phyloP scores from a whole-genome alignment of 2,797 vertebrate genomes.

The Acrossocheilus fasciatus region DNA sequence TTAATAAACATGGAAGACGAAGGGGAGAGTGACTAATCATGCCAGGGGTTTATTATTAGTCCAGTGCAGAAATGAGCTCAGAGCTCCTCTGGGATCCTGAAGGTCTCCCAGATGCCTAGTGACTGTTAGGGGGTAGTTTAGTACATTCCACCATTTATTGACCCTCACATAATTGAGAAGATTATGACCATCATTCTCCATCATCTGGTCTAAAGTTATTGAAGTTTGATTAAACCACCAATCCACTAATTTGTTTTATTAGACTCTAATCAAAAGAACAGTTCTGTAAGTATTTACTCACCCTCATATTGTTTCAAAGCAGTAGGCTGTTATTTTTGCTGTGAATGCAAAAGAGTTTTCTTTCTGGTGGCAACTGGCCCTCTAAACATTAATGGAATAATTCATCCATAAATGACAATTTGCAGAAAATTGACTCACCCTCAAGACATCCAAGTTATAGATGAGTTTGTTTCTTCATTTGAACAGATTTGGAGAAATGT shows the following conservation, averaged over 20 bases:
- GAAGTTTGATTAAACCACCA: constrained; percentile 24
- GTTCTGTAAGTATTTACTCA: neutral
- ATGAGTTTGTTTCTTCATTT: neutral
- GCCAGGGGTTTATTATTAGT: constrained; percentile 47
- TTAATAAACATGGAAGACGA: constrained; percentile 37
- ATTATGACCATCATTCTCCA: neutral
- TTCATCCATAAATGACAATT: neutral
- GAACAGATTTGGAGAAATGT: neutral
- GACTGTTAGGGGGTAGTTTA: neutral
- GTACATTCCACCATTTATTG: neutral
- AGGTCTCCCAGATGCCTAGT: neutral
- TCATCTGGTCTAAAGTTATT: neutral
- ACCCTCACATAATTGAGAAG: neutral
- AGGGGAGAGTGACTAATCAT: constrained; percentile 46
- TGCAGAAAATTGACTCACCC: neutral
- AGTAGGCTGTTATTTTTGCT: neutral
- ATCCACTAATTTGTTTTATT: neutral
- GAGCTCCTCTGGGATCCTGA: neutral
- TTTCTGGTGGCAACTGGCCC: neutral
- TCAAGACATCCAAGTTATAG: neutral
- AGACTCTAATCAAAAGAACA: neutral
- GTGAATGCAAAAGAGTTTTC: neutral
- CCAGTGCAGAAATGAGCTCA: constrained; percentile 13
- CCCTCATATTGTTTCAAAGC: neutral
- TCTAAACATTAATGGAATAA: neutral